Conservation (phyloP, 2,888 invertebrate species). For the Drosophila borborema region DNA sequence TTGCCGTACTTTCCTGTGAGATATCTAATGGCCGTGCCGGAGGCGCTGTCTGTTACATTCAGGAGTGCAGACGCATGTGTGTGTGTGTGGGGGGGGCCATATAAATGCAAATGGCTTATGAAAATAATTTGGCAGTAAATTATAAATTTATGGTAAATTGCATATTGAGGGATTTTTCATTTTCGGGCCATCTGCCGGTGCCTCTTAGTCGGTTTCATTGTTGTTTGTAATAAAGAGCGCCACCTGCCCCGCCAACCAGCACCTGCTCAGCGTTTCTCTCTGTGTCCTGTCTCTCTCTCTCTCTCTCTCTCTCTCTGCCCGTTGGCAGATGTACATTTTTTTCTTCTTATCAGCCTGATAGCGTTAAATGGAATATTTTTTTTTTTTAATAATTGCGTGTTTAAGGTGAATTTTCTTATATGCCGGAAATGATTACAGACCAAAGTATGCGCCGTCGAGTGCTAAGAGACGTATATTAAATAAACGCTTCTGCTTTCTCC, state of each 20-base stretch:
- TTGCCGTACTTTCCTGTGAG: not conserved
- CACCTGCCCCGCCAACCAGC: slow-evolving; percentile 29
- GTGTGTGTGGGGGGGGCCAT: slow-evolving; percentile 29
- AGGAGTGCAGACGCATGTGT: slow-evolving; percentile 24
- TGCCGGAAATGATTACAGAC: slow-evolving; percentile 58
- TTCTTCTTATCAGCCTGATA: slow-evolving; percentile 66
- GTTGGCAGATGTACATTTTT: slow-evolving; percentile 48
- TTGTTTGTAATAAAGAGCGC: slow-evolving; percentile 46
- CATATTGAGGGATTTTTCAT: slow-evolving; percentile 76
- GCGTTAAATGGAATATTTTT: slow-evolving; percentile 70
- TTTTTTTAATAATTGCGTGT: slow-evolving; percentile 69
- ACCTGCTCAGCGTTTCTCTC: slow-evolving; percentile 8
- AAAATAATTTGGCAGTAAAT: slow-evolving; percentile 81
- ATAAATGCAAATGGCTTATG: slow-evolving; percentile 79
- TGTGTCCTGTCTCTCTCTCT: not conserved
- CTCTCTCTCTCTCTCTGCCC: slow-evolving; percentile 13
- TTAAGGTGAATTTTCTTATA: slow-evolving; percentile 60
- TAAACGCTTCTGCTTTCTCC: slow-evolving; percentile 22
- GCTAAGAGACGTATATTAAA: slow-evolving; percentile 33
- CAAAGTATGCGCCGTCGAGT: slow-evolving; percentile 26
- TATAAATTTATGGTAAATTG: slow-evolving; percentile 81
- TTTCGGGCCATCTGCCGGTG: slow-evolving; percentile 53
- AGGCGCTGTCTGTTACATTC: not conserved
- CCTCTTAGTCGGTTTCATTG: slow-evolving; percentile 34
- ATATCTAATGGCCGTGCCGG: slow-evolving; percentile 16